A percentile compares a stretch with the other conserved stretches of the same genome.
phyloP scores from a whole-genome alignment of 2,888 invertebrate genomes.

The Drosophila dives region DNA sequence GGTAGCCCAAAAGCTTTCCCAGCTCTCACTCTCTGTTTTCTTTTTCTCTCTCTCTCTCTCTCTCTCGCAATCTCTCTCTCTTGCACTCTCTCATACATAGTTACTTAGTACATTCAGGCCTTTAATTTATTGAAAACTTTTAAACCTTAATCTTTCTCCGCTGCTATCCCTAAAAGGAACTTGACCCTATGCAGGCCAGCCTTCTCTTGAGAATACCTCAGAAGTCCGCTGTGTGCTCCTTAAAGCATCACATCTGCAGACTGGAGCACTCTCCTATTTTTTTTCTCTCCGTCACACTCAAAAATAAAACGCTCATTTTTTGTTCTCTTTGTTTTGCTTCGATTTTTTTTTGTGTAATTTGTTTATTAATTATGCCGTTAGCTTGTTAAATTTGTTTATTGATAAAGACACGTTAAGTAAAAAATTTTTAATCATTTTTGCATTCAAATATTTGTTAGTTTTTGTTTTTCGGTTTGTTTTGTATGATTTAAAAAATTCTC shows the following conservation, averaged over 20 bases:
- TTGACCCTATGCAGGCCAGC: too few relatives aligned
- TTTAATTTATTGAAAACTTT: background rate
- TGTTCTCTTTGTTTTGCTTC: constrained; percentile 42
- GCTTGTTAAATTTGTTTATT: constrained; percentile 61
- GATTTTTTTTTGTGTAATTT: constrained; percentile 57
- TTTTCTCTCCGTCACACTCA: background rate
- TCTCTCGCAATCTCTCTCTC: background rate
- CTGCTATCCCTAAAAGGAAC: background rate
- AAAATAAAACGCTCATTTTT: constrained; percentile 54
- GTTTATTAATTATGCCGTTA: constrained; percentile 69
- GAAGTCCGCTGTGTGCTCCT: too few relatives aligned
- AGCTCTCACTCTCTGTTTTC: constrained; percentile 8
- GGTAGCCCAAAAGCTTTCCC: constrained; percentile 24
- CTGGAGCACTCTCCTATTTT: constrained; percentile 2
- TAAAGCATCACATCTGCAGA: too few relatives aligned
- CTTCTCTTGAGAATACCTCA: too few relatives aligned
- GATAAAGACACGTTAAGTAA: constrained; percentile 81
- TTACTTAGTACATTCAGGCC: too few relatives aligned
- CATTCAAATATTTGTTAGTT: constrained; percentile 62
- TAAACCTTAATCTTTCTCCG: background rate
- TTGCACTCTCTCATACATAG: background rate
- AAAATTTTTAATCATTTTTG: constrained; percentile 67
- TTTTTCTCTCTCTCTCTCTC: background rate
- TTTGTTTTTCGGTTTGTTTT: constrained; percentile 48
- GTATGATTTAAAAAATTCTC: constrained; percentile 76